Conservation (phyloP, 2,113 vertebrate species). For the Xenopus borealis region DNA sequence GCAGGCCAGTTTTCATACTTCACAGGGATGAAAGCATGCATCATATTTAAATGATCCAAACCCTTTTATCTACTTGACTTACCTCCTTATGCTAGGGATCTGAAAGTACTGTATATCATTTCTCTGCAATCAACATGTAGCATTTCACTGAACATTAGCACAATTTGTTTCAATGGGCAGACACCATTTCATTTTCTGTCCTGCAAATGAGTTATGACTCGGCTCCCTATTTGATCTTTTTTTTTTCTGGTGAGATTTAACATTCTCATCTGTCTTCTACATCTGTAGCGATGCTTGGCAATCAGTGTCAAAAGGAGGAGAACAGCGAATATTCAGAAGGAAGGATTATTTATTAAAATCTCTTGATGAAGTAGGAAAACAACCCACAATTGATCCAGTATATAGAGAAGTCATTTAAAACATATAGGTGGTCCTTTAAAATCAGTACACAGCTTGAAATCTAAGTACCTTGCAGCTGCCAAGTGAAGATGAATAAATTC, state of each 20-base stretch:
- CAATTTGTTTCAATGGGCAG: conserved; percentile 32
- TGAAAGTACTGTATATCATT: conserved; percentile 12
- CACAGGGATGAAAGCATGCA: background rate
- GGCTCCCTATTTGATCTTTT: conserved; percentile 16
- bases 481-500: conserved; percentile 34
- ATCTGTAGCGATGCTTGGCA: conserved; percentile 20
- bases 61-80: conserved; percentile 7
- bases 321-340: conserved; percentile 18
- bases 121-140: conserved; percentile 23
- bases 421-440: conserved; percentile 39
- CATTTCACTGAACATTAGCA: conserved; percentile 15
- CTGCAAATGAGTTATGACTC: conserved; percentile 35
- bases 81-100: conserved; percentile 8
- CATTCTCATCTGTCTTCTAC: conserved; percentile 34
- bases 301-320: conserved; percentile 23
- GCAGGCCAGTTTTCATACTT: background rate
- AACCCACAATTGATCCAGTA: conserved; percentile 25
- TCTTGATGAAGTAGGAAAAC: conserved; percentile 35
- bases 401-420: conserved; percentile 30
- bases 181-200: conserved; percentile 31
- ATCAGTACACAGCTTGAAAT: conserved; percentile 30
- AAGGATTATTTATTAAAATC: conserved; percentile 35
- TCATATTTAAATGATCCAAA: conserved; percentile 7
- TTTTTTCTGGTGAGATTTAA: conserved; percentile 30
- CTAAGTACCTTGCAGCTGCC: conserved; percentile 37